Evolutionary conservation across 2,113 vertebrate genomes (phyloP), one percentile per base, ranked within the genome.

Genomic region (Neotoma lepida): DNA sequence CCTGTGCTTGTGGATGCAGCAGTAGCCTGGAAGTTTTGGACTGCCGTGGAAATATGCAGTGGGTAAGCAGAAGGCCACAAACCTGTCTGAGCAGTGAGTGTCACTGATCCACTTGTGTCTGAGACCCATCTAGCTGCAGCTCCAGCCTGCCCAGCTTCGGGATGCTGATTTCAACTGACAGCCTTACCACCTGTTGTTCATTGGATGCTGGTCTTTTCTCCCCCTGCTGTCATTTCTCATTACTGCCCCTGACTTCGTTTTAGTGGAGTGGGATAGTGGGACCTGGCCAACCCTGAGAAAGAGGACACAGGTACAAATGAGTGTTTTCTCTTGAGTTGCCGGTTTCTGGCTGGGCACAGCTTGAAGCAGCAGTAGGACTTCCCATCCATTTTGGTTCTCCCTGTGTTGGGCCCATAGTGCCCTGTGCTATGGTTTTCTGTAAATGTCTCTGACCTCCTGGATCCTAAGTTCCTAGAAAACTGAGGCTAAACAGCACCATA

Each of bases 121-220:
- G 90, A 88, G 39, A 7, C 87, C 78, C 87, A 64, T 95, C 91
- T 64, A 33, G 61, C 12, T 18, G 66, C 86, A 49, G 84, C 86
- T 85, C 77, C 74, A 4, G 66, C 88, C 93, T 18, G 54, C 95
- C 58, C 14, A 0, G 51, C 91, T 73, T 84, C 51, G 18, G 91
- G 91, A 93, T 1, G 39, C 33, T 93, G 77, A 95, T 96, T 76
- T 90, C 94, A 95, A 63, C 89, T 95, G 96, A 93, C 96, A 95
- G 94, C 68, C 91, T 84, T 61, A 54, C 89, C 56, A 2, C 46
- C 22, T 96, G 80, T 89, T 78, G 66, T 80, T 94, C 87, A 86
- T 58, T 44, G 18, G 88, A 58, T 41, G 85, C 96, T 17, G 89
- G 86, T 86, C 49, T 46, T 2, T 44, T 91, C 80, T 86, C 90